Base-by-base conservation (phyloP, 2,888 invertebrate species). In the Oasisia sp. region DNA sequence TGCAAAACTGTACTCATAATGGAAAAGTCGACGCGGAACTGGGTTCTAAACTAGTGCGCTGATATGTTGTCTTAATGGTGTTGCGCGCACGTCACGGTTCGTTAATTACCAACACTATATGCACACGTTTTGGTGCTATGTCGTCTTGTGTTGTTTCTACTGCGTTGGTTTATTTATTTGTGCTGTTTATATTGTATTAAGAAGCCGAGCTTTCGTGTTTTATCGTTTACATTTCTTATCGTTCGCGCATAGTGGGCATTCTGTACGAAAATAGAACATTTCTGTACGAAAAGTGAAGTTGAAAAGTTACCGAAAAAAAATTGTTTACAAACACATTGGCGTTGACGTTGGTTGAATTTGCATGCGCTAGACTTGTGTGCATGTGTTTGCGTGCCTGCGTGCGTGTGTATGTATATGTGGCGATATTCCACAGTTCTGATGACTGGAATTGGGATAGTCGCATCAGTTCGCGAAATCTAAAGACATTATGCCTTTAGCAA, bases 171-270 rank as follows among this genome's bases (percentile, higher is more conserved):
- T 74, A 74, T 74, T 74, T 74, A 74, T n/a, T 74, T 74, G 74
- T 74, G 74, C 74, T 74, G 74, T 74, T 74, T 74, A 74, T 74
- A 74, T 74, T 27, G 27, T 74, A 19, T 74, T 19, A 74, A 74
- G 74, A 74, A 74, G 74, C 74, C 27, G 74, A 74, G 74, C 74
- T 74, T 74, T 19, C 74, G 7, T 19, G 74, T 74, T 74, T 74
- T 74, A 74, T 74, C 74, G 74, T 74, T 74, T 74, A 74, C 74
- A 74, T 74, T 74, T 74, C 74, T 74, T 74, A 74, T 27, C 27
- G 74, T 74, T 74, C 74, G 74, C 27, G 19, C 74, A 74, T 27
- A 27, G 74, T 74, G 74, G 27, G 27, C 74, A 74, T 74, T 27
- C 3, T 74, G 74, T 74, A 74, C 74, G 74, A 74, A 74, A 12